Base-by-base conservation (phyloP, 2,888 invertebrate genomes). In the Noctua pronuba region DNA sequence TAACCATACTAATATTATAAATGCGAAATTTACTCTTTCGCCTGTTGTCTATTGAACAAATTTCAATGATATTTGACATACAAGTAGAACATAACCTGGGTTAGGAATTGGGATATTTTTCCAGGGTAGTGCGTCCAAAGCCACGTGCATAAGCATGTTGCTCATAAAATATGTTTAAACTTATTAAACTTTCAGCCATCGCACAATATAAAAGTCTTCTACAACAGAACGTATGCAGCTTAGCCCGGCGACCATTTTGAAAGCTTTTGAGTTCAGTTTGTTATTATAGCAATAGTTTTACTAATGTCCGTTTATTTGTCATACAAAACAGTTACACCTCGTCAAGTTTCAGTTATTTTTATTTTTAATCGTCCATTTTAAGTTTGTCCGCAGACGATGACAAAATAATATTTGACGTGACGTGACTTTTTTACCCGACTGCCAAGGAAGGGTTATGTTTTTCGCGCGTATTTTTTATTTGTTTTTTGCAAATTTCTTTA, bases 261-360 rank as follows among this genome's bases (percentile, higher is more conserved):
- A 91, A 92, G 91, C 91, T 90, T 90, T 91, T 86, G 84, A 86
- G 78, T 87, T 83, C 68, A 76, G 88, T 89, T 89, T 92, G 90
- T 92, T 92, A 89, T 92, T 90, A 86, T 85, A 92, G 87, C 86
- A 87, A 91, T 91, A 90, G 91, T 88, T 89, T 86, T 85, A 92
- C 91, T 92, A 91, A 92, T 92, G 92, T 90, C 85, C 85, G 84
- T 91, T 90, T 89, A 89, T 89, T 88, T 91, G 90, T 91, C 89
- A 88, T 82, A 86, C 88, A 87, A 90, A 90, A 86, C 84, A 79
- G 81, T 86, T 72, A 83, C 82, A 82, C 75, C 80, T 80, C 79
- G 79, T 85, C 85, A 83, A 73, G 73, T 79, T 79, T 71, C 49
- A 75, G 67, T 65, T 80, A 76, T 78, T 85, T 75, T 67, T 62